phyloP scores from a whole-genome alignment of 2,888 invertebrate genomes.

The Chloroclysta siterata region DNA sequence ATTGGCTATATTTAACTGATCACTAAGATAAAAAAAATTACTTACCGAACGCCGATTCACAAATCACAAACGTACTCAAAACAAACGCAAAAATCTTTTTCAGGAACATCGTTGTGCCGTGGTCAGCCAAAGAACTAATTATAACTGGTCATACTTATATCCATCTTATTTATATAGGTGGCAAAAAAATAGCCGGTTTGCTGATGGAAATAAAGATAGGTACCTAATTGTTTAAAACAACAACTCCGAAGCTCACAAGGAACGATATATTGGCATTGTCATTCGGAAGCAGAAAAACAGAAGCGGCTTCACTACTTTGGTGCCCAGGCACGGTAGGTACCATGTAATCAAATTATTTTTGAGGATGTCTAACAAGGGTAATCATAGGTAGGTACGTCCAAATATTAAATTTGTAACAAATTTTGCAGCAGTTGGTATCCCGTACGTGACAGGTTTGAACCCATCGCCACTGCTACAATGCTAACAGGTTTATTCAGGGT shows the following conservation, averaged over 20 bases:
- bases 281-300: too few relatives aligned
- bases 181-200: conserved; percentile 9
- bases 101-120: conserved; percentile 19
- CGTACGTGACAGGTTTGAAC: too few relatives aligned
- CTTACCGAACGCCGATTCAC: conserved; percentile 32
- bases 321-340: too few relatives aligned
- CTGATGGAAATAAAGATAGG: conserved; percentile 5
- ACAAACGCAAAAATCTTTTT: conserved; percentile 17
- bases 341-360: too few relatives aligned
- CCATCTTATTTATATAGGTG: neutral
- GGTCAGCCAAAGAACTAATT: neutral
- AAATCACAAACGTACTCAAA: conserved; percentile 20
- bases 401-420: too few relatives aligned
- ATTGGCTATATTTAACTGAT: too few relatives aligned
- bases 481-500: too few relatives aligned
- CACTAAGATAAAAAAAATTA: neutral
- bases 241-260: neutral
- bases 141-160: conserved; percentile 5
- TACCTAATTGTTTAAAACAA: neutral
- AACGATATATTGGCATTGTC: neutral
- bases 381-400: too few relatives aligned
- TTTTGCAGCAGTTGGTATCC: too few relatives aligned
- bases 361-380: too few relatives aligned
- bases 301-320: too few relatives aligned
- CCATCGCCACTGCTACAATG: too few relatives aligned